phyloP scores from a whole-genome alignment of 1,140 invertebrate species.

The Trigoniulus corallinus region DNA sequence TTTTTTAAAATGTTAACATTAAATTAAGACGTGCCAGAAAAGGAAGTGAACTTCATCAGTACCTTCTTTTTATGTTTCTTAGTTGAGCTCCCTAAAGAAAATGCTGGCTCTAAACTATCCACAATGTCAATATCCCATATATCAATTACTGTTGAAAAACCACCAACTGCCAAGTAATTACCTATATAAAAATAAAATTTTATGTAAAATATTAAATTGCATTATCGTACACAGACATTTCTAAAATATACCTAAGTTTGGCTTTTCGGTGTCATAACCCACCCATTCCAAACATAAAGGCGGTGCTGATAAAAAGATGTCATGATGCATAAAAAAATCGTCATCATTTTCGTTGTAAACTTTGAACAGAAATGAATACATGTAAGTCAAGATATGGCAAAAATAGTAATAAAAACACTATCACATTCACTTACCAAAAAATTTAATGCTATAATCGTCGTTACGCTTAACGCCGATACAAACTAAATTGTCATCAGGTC shows the following conservation, averaged over 20 bases:
- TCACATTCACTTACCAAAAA: constrained; percentile 49
- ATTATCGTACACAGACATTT: too few species aligned
- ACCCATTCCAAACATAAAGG: constrained; percentile 86
- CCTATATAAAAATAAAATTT: constrained; percentile 30
- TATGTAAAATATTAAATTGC: too few species aligned
- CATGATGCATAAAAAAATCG: constrained; percentile 85
- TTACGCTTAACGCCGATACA: constrained; percentile 70
- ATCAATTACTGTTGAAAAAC: constrained; percentile 77
- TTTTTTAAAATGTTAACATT: too few species aligned
- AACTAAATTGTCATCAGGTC: constrained; percentile 78
- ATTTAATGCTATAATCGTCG: constrained; percentile 67
- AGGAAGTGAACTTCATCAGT: too few species aligned
- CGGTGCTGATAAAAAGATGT: constrained; percentile 68
- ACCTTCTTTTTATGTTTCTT: too few species aligned
- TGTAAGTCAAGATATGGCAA: constrained; percentile 6
- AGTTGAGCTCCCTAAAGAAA: constrained; percentile 40
- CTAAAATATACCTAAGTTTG: too few species aligned
- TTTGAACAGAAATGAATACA: constrained; percentile 25
- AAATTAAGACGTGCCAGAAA: too few species aligned
- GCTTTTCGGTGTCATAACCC: constrained; percentile 44
- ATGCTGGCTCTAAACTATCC: constrained; percentile 69
- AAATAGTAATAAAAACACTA: not conserved
- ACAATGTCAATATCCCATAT: constrained; percentile 92
- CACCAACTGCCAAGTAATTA: constrained; percentile 79
- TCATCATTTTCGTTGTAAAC: constrained; percentile 79